phyloP scores from a whole-genome alignment of 2,797 vertebrate genomes.

The Melanotaenia parkinsoni region DNA sequence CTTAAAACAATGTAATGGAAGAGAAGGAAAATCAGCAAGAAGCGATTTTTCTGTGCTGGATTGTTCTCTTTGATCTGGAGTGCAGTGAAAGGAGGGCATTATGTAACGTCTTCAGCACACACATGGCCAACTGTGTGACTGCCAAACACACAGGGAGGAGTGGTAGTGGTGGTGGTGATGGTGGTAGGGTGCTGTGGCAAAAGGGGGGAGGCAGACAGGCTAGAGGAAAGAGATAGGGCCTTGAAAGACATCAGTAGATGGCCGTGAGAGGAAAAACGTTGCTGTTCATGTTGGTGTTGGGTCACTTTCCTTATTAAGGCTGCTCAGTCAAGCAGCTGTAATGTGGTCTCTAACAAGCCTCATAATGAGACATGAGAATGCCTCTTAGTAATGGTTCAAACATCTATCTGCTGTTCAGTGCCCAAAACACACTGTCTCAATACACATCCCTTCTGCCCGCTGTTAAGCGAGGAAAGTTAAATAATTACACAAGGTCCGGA shows the following conservation, averaged over 20 bases:
- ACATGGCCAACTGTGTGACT: conserved; percentile 87
- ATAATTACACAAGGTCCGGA: conserved; percentile 48
- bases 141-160: conserved; percentile 75
- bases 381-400: conserved; percentile 69
- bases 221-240: conserved; percentile 57
- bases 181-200: conserved; percentile 51
- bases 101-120: conserved; percentile 85
- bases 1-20: conserved; percentile 69
- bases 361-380: conserved; percentile 74
- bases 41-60: conserved; percentile 74
- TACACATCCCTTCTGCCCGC: conserved; percentile 33
- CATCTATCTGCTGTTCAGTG: conserved; percentile 63
- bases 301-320: conserved; percentile 78
- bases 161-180: conserved; percentile 39
- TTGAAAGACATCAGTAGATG: conserved; percentile 50
- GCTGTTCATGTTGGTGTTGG: conserved; percentile 68
- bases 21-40: conserved; percentile 68
- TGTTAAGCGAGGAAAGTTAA: conserved; percentile 29
- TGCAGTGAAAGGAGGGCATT: conserved; percentile 81
- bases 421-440: conserved; percentile 51
- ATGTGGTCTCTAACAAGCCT: conserved; percentile 65
- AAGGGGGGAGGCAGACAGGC: conserved; percentile 41
- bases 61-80: conserved; percentile 82
- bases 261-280: conserved; percentile 58
- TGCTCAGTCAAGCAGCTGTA: conserved; percentile 69